Percentiles rank a stretch among this genome's conserved stretches.
Evolutionary conservation across 92 coral and sea anemone species (phyloP).

Genomic region (Palythoa grandis): DNA sequence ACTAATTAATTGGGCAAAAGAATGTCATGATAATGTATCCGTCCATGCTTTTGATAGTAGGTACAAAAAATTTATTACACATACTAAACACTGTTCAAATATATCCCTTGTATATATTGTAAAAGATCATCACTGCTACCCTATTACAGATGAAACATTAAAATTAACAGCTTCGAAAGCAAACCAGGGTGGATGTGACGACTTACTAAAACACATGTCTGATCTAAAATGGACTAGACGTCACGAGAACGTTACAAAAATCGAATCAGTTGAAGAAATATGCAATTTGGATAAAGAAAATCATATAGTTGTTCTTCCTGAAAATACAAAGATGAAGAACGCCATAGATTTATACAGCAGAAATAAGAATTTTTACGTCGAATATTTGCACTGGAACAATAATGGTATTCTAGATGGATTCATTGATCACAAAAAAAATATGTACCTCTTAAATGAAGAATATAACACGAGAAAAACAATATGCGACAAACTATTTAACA

Average conservation of each 20-base stretch:
- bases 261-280: conserved; percentile 3
- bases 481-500: conserved; percentile 38
- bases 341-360: conserved; percentile 7
- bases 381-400: conserved; percentile 59
- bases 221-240: conserved; percentile 58
- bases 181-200: conserved; percentile 52
- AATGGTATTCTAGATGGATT: conserved; percentile 53
- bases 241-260: conserved; percentile 42
- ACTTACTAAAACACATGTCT: conserved; percentile 43
- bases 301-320: conserved; percentile 42
- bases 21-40: conserved; percentile 34
- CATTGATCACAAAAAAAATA: conserved; percentile 48
- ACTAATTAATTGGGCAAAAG: conserved; percentile 52
- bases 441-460: conserved; percentile 54
- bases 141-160: conserved; percentile 42
- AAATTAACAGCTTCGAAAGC: conserved; percentile 49
- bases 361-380: background rate
- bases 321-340: conserved; percentile 10
- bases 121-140: conserved; percentile 53
- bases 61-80: conserved; percentile 48
- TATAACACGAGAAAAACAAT: conserved; percentile 40
- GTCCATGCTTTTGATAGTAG: conserved; percentile 55
- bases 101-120: conserved; percentile 36
- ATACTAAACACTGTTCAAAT: background rate
- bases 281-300: background rate